Evolutionary conservation across 2,888 invertebrate species (phyloP).

Genomic region (Gymnocheta viridis): DNA sequence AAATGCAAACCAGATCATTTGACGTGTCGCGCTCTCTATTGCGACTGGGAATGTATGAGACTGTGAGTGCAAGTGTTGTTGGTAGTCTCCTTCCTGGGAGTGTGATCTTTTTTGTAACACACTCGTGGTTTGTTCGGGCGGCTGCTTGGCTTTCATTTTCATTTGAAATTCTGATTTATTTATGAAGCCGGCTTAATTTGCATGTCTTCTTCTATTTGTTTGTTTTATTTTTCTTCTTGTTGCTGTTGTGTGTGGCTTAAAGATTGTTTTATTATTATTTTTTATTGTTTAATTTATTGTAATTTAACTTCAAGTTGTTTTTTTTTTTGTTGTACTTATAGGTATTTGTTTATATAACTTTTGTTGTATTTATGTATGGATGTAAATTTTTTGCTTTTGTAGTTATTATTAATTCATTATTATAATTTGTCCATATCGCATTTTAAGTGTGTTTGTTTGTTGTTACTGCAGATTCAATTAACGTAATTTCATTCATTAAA

Average conservation of each 20-base stretch:
- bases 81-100: conserved; percentile 31
- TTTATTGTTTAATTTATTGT: conserved; percentile 33
- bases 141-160: background rate
- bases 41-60: background rate
- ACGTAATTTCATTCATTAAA: conserved; percentile 58
- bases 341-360: conserved; percentile 9
- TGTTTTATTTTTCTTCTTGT: conserved; percentile 36
- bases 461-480: conserved; percentile 50
- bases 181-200: conserved; percentile 67
- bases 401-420: conserved; percentile 55
- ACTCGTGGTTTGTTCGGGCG: background rate
- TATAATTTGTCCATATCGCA: conserved; percentile 60
- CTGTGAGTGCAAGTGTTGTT: background rate
- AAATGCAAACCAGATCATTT: conserved; percentile 36
- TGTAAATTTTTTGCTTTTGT: conserved; percentile 46
- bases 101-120: conserved; percentile 41
- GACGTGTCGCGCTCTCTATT: background rate
- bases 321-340: background rate
- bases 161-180: conserved; percentile 60
- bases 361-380: conserved; percentile 42
- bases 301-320: conserved; percentile 27
- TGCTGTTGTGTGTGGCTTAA: conserved; percentile 27
- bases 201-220: conserved; percentile 66
- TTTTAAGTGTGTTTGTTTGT: conserved; percentile 45
- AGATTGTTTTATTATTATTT: conserved; percentile 45